Conservation (phyloP, 2,797 vertebrate genomes). For the Enteromius viviparus region DNA sequence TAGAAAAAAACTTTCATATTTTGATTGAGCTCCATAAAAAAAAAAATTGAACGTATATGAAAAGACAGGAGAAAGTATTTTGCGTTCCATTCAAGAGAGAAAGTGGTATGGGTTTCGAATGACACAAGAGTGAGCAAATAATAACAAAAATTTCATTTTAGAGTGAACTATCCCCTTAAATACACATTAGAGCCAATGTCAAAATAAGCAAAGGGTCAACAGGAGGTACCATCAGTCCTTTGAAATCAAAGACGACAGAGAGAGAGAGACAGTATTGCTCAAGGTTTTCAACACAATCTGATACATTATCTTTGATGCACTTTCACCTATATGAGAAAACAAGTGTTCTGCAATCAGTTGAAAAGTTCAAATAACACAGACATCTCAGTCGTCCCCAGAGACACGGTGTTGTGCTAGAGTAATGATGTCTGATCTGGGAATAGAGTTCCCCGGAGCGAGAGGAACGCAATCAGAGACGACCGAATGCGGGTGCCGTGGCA, state of each 20-base stretch:
- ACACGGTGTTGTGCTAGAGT: conserved; percentile 15
- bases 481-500: background rate
- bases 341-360: conserved; percentile 21
- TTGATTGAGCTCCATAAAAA: background rate
- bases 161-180: background rate
- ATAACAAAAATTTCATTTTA: background rate
- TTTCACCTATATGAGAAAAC: conserved; percentile 36
- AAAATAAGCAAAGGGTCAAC: conserved; percentile 24
- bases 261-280: conserved; percentile 13
- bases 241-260: conserved; percentile 9
- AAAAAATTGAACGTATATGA: background rate
- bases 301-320: conserved; percentile 29
- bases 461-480: background rate
- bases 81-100: background rate
- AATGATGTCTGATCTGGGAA: conserved; percentile 23
- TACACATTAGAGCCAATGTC: background rate
- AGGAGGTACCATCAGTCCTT: background rate
- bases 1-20: background rate
- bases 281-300: conserved; percentile 12
- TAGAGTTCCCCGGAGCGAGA: background rate
- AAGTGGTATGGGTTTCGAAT: background rate
- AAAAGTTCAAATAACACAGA: conserved; percentile 35
- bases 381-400: background rate
- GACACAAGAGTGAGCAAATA: background rate
- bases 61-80: background rate